phyloP scores from a whole-genome alignment of 1,140 invertebrate genomes.

The Ceratitis capitata region DNA sequence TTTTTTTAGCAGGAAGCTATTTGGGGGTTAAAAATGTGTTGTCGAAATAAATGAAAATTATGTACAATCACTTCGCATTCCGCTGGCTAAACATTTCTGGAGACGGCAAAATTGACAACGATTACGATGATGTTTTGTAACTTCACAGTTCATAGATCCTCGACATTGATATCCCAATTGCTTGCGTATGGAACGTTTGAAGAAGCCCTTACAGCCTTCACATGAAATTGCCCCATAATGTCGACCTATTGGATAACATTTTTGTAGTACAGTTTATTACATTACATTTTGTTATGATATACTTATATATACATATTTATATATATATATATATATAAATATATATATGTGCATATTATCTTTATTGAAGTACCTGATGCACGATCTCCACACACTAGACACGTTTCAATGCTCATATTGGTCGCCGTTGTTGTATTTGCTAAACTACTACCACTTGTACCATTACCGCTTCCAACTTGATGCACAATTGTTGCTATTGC shows the following conservation, averaged over 20 bases:
- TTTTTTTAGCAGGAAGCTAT: not conserved
- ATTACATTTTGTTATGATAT: not conserved
- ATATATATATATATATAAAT: not conserved
- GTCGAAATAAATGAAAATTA: slow-evolving; percentile 73
- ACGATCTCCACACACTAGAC: slow-evolving; percentile 93
- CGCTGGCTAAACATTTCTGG: slow-evolving; percentile 95
- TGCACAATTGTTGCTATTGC: slow-evolving; percentile 47
- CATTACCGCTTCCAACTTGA: slow-evolving; percentile 44
- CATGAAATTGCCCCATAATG: slow-evolving; percentile 95
- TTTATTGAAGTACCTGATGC: slow-evolving; percentile 75
- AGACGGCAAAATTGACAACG: slow-evolving; percentile 97
- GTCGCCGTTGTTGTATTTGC: slow-evolving; percentile 13
- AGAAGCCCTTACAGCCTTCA: slow-evolving; percentile 94
- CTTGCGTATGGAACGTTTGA: slow-evolving; percentile 92
- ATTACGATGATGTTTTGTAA: slow-evolving; percentile 96
- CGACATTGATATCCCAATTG: slow-evolving; percentile 95
- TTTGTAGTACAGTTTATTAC: not conserved
- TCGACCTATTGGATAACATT: slow-evolving; percentile 63
- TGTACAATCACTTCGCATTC: slow-evolving; percentile 99
- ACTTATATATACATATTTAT: not conserved
- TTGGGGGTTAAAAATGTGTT: slow-evolving; percentile 44
- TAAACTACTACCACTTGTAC: slow-evolving; percentile 41
- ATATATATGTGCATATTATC: not conserved
- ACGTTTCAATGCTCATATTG: slow-evolving; percentile 77
- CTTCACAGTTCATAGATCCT: slow-evolving; percentile 93